A percentile compares a stretch with the other conserved stretches of the same genome.
These are phyloP conservation scores for Myripristis murdjan DNA, from an alignment of 2,797 vertebrate genomes.

Conservation along the genomic window DNA sequence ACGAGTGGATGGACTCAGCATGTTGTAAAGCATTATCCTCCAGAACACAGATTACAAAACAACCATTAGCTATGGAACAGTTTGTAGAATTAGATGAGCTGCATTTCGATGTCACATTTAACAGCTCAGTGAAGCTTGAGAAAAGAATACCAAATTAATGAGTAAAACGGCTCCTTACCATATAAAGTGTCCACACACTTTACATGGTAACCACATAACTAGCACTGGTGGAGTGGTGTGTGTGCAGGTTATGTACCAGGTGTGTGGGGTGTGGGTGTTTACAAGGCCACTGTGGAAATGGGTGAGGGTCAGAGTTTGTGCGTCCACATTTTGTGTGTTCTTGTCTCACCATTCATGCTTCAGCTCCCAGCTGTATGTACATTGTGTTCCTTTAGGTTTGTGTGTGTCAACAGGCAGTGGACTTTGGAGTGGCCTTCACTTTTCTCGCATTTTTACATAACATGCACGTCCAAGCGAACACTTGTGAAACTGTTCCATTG, in stretches of 20 bases:
- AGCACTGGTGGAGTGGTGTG: too few relatives aligned
- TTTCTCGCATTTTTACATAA: conserved; percentile 38
- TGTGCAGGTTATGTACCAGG: not conserved
- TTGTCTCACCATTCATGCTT: conserved; percentile 12
- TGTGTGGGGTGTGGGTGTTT: not conserved
- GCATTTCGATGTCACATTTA: conserved; percentile 40
- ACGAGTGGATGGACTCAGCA: conserved; percentile 24
- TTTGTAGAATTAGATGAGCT: conserved; percentile 38
- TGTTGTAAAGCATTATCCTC: conserved; percentile 22
- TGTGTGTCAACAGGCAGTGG: conserved; percentile 64
- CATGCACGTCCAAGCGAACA: conserved; percentile 39
- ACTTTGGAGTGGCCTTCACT: conserved; percentile 68
- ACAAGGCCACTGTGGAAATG: conserved; percentile 16
- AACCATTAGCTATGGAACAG: conserved; percentile 22
- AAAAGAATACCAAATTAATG: conserved; percentile 1
- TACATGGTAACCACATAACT: too few relatives aligned
- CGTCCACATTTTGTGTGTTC: conserved; percentile 13
- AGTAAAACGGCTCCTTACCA: not conserved
- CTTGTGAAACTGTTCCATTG: conserved; percentile 53
- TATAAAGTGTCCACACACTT: not conserved
- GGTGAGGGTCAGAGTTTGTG: conserved; percentile 41
- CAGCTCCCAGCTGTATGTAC: conserved; percentile 53
- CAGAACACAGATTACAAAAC: conserved; percentile 34
- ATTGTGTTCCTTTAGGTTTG: conserved; percentile 60
- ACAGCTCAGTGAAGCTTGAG: conserved; percentile 32